Conservation (phyloP, 2,888 invertebrate species). For the Synergus laeviventris region DNA sequence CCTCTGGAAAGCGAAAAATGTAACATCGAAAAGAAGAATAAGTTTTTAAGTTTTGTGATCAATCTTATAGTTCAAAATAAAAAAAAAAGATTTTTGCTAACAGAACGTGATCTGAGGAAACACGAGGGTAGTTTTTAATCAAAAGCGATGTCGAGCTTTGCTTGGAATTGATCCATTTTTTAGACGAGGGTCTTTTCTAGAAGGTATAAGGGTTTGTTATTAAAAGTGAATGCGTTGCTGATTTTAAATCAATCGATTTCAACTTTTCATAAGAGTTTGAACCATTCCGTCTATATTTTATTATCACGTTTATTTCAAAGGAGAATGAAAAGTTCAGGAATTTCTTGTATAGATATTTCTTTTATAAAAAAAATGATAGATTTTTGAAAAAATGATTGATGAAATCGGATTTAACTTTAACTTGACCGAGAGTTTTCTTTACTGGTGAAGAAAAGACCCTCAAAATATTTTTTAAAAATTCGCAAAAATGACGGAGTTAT, state of each 20-base stretch:
- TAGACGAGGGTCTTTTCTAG: neutral
- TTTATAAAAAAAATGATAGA: no score
- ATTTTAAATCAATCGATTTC: neutral
- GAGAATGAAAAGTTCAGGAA: neutral
- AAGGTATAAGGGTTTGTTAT: neutral
- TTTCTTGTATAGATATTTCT: no score
- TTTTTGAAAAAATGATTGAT: no score
- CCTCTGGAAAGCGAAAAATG: no score
- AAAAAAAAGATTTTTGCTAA: neutral
- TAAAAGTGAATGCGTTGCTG: neutral
- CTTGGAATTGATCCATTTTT: slow-evolving; percentile 12
- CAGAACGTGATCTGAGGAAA: neutral
- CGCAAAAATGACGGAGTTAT: no score
- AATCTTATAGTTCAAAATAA: neutral
- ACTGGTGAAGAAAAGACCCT: no score
- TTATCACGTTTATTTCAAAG: no score
- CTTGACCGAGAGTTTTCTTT: no score
- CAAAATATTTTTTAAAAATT: no score
- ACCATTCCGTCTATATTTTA: neutral
- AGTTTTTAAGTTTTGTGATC: no score
- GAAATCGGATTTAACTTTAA: no score
- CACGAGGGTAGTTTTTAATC: neutral
- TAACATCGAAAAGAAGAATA: no score
- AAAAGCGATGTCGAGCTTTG: neutral
- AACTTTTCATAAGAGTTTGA: neutral